phyloP scores from a whole-genome alignment of 2,113 vertebrate genomes.

The Pogonocichla stellata region DNA sequence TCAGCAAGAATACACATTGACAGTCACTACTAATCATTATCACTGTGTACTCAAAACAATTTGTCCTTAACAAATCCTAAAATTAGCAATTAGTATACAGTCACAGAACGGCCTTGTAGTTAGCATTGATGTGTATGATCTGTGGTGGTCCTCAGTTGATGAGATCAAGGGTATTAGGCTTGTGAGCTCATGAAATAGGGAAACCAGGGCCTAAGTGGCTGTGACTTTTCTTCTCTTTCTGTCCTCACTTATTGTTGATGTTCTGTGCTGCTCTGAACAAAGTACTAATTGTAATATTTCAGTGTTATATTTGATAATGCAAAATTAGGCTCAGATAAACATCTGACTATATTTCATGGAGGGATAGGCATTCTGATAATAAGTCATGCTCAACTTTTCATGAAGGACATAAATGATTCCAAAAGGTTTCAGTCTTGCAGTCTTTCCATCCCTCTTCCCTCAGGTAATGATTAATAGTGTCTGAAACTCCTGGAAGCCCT shows the following conservation, averaged over 20 bases:
- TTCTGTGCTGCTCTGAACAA: not conserved
- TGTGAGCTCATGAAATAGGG: not conserved
- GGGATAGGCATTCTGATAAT: not conserved
- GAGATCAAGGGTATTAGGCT: not conserved
- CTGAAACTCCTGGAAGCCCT: not conserved
- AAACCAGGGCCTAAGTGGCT: not conserved
- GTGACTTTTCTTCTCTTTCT: not conserved
- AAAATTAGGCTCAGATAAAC: not conserved
- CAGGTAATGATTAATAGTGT: not conserved
- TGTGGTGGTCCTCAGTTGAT: accelerated
- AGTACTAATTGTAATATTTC: not conserved
- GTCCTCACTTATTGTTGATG: not conserved
- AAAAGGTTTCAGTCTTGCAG: not conserved
- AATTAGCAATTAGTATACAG: not conserved
- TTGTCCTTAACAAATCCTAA: not conserved
- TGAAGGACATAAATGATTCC: not conserved
- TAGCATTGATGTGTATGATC: not conserved
- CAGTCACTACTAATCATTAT: not conserved
- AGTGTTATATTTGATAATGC: not conserved
- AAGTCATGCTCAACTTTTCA: not conserved
- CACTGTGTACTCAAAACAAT: not conserved
- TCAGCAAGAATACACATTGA: not conserved
- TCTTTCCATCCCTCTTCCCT: not conserved
- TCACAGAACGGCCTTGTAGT: not conserved
- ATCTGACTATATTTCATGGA: not conserved